Evolutionary conservation across 2,888 invertebrate species (phyloP).

Genomic region (Sylvicola cinctus): DNA sequence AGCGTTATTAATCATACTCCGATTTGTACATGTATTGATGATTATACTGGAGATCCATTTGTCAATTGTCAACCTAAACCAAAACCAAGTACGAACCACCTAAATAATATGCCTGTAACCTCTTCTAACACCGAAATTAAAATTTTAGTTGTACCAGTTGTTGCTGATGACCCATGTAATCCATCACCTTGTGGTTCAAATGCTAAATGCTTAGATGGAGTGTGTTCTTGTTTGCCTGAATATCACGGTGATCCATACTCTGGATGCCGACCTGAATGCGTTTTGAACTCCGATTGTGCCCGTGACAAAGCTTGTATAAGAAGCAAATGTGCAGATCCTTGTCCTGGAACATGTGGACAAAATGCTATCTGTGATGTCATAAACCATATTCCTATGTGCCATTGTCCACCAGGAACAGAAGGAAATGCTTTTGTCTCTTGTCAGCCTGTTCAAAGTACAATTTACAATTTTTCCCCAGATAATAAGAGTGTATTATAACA

Average conservation of each 20-base stretch:
- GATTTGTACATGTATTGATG: conserved; percentile 37
- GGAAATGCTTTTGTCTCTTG: conserved; percentile 52
- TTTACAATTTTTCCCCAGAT: too few relatives aligned
- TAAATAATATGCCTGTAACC: background rate
- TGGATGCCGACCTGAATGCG: conserved; percentile 50
- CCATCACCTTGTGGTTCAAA: conserved; percentile 63
- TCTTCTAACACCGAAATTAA: background rate
- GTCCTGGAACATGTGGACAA: conserved; percentile 51
- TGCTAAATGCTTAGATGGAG: conserved; percentile 36
- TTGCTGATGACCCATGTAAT: conserved; percentile 35
- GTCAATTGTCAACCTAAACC: conserved; percentile 22
- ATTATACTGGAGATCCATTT: conserved; percentile 31
- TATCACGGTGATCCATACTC: conserved; percentile 51
- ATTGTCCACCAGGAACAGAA: conserved; percentile 36
- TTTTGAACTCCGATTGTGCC: conserved; percentile 51
- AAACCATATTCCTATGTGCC: conserved; percentile 45
- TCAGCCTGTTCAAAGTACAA: conserved; percentile 30
- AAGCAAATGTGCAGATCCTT: conserved; percentile 56
- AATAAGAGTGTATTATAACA: too few relatives aligned
- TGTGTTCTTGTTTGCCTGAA: conserved; percentile 47
- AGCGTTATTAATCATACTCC: conserved; percentile 47
- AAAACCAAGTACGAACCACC: conserved; percentile 15
- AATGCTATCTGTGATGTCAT: conserved; percentile 45
- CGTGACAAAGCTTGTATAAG: conserved; percentile 44
- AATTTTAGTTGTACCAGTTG: conserved; percentile 14